Evolutionary conservation across 2,113 vertebrate species (phyloP).

Genomic region (Pleuronectes platessa): DNA sequence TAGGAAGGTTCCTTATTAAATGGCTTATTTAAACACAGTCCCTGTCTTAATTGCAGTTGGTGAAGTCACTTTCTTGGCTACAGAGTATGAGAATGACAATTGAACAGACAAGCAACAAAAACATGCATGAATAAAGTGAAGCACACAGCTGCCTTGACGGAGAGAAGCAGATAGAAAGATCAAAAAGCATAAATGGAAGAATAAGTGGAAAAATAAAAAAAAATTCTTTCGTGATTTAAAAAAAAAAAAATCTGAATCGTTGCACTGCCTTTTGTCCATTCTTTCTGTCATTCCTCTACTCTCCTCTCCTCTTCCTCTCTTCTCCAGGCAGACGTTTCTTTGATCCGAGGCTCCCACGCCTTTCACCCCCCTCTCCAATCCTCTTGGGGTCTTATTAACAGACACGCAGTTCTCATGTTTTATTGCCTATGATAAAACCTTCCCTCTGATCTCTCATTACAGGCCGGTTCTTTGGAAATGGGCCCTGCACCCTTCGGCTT

Average conservation of each 20-base stretch:
- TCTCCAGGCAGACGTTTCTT: constrained; percentile 65
- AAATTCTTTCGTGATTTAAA: too few relatives aligned
- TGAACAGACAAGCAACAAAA: too few relatives aligned
- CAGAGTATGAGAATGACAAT: background rate
- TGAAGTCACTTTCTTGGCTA: background rate
- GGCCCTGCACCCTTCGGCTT: constrained; percentile 69
- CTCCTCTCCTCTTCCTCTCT: background rate
- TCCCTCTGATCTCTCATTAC: constrained; percentile 81
- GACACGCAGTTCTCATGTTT: constrained; percentile 79
- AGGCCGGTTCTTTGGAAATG: constrained; percentile 72
- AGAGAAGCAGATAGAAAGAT: constrained; percentile 4
- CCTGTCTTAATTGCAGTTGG: too few relatives aligned
- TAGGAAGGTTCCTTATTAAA: too few relatives aligned
- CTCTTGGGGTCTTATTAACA: constrained; percentile 82
- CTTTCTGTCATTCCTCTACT: constrained; percentile 24
- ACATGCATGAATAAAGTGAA: too few relatives aligned
- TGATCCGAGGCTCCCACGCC: constrained; percentile 71
- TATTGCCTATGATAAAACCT: constrained; percentile 82
- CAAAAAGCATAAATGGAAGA: constrained; percentile 23
- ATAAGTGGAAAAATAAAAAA: background rate
- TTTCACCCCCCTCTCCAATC: constrained; percentile 63
- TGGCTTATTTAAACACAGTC: too few relatives aligned
- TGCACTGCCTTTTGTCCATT: constrained; percentile 27
- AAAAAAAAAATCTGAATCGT: too few relatives aligned
- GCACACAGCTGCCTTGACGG: too few relatives aligned